phyloP scores from a whole-genome alignment of 1,140 invertebrate species.

The Holotrichia oblita region DNA sequence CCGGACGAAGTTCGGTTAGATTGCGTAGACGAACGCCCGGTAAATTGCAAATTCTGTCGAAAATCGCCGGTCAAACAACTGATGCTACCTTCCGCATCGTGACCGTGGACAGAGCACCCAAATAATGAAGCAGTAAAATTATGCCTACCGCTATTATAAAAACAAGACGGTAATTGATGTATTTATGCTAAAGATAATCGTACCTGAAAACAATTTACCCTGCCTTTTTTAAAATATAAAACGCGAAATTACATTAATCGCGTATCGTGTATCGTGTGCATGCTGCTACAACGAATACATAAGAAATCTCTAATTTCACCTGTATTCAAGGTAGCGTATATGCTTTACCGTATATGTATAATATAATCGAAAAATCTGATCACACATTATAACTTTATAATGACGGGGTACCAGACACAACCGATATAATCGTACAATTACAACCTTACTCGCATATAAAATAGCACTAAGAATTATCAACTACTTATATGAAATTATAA shows the following conservation, averaged over 20 bases:
- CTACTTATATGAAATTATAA: constrained; percentile 32
- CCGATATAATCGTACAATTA: constrained; percentile 48
- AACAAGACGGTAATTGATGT: constrained; percentile 39
- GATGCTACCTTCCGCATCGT: not conserved
- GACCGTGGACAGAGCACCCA: not conserved
- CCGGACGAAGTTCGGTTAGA: not conserved
- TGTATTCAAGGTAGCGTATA: too few relatives aligned
- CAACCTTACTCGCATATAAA: constrained; percentile 42
- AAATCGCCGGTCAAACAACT: not conserved
- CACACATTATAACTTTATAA: constrained; percentile 42
- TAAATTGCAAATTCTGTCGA: constrained; percentile 32
- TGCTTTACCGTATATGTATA: not conserved
- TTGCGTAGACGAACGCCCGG: not conserved
- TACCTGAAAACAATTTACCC: constrained; percentile 37
- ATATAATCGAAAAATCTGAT: constrained; percentile 36
- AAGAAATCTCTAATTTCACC: too few relatives aligned
- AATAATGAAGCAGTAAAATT: constrained; percentile 41
- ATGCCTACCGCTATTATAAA: constrained; percentile 29
- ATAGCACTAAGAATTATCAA: constrained; percentile 40
- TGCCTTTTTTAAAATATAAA: constrained; percentile 34
- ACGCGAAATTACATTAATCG: constrained; percentile 28
- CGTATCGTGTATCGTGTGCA: not conserved
- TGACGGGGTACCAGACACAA: constrained; percentile 43
- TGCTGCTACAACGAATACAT: not conserved
- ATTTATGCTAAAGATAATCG: constrained; percentile 35